Evolutionary conservation across 30 jellyfish, hydroid and myxozoan species (phyloP).

Genomic region (Aurelia sp.): DNA sequence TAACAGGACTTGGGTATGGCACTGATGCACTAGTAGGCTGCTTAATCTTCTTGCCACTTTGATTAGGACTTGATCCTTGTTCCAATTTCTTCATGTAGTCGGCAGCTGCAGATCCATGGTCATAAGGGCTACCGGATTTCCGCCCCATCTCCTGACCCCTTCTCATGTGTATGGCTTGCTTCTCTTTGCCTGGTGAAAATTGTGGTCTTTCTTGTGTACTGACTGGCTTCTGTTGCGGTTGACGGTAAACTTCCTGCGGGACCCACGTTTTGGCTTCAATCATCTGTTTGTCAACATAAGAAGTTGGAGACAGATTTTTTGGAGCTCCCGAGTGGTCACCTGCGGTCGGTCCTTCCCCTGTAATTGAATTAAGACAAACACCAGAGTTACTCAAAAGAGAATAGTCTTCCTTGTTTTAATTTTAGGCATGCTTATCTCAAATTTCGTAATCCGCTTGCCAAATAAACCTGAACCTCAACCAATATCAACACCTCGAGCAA

Average conservation of each 20-base stretch:
- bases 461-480: too few species aligned
- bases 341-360: constrained; percentile 21
- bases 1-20: constrained; percentile 23
- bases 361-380: neutral
- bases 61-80: constrained; percentile 32
- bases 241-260: constrained; percentile 77
- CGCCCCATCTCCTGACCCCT: constrained; percentile 35
- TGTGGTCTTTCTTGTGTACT: constrained; percentile 24
- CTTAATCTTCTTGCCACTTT: constrained; percentile 9
- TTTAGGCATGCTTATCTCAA: too few species aligned
- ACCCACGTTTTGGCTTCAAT: constrained; percentile 86
- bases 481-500: too few species aligned
- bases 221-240: constrained; percentile 41
- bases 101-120: constrained; percentile 40
- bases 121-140: constrained; percentile 47
- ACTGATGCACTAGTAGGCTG: constrained; percentile 7
- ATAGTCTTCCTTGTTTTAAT: too few species aligned
- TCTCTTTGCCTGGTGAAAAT: constrained; percentile 55
- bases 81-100: constrained; percentile 33
- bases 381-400: too few species aligned
- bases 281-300: constrained; percentile 65
- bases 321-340: constrained; percentile 49
- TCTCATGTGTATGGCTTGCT: constrained; percentile 37
- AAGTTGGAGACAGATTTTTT: constrained; percentile 51
- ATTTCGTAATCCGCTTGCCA: too few species aligned